Conservation (phyloP, 2,113 vertebrate species). For the Lutjanus erythropterus region DNA sequence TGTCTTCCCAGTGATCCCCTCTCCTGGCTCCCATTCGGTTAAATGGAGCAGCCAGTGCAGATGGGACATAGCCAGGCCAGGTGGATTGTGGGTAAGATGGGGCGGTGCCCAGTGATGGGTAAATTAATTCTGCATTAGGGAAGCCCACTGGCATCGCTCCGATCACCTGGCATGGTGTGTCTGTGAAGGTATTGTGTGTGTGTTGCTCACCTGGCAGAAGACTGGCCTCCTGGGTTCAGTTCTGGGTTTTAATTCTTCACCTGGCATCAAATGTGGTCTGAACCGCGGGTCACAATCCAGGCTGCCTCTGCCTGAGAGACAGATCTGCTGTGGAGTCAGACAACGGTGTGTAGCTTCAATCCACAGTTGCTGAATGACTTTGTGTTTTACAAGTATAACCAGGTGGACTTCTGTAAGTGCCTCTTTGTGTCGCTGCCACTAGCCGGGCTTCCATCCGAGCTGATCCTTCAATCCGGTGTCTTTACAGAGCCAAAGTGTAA, state of each 20-base stretch:
- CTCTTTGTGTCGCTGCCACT: neutral
- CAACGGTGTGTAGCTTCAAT: neutral
- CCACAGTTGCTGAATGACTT: neutral
- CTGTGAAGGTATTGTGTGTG: conserved; percentile 12
- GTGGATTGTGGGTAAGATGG: conserved; percentile 57
- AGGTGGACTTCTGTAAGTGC: neutral
- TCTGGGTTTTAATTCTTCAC: conserved; percentile 30
- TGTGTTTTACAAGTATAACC: neutral
- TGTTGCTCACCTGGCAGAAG: conserved; percentile 28
- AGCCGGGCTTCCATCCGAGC: neutral
- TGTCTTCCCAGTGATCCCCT: conserved; percentile 51
- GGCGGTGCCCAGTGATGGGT: conserved; percentile 43
- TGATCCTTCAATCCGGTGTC: neutral
- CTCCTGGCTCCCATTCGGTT: conserved; percentile 52
- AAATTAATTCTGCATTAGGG: conserved; percentile 77
- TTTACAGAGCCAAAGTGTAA: neutral
- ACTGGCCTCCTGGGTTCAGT: neutral
- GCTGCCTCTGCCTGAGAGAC: neutral
- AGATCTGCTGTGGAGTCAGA: neutral
- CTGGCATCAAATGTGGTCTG: conserved; percentile 26
- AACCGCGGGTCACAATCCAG: conserved; percentile 15
- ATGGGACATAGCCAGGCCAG: conserved; percentile 44
- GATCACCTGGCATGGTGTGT: conserved; percentile 35
- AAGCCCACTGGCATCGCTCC: conserved; percentile 48
- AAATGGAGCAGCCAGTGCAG: conserved; percentile 40